Base-by-base conservation (phyloP, 2,888 invertebrate species). In the Troides aeacus region DNA sequence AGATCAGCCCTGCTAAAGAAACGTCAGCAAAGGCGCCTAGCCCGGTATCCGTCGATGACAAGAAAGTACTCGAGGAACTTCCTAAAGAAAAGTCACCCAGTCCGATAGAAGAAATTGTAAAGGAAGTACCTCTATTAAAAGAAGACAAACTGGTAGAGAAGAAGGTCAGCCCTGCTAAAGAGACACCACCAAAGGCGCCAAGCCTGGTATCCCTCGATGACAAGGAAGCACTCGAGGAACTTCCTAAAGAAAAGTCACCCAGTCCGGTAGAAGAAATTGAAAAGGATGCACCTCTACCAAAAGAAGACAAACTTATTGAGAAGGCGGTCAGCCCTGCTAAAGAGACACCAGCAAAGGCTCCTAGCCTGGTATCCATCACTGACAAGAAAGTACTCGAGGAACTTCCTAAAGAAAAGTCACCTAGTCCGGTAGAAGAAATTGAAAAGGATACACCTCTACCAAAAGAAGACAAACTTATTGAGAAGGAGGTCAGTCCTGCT, bases 351-450 rank as follows among this genome's bases (percentile, higher is more conserved):
- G 24, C 24, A 24, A 24, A 24, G 24, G 2, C 24, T 24, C 24
- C 2, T 24, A 24, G 24, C 2, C 24, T 4, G 1, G 24, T 24
- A 24, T 24, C 24, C 24, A 2, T 24, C 24, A 15, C 12, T 66
- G 21, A 72, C 72, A 7, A 69, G 67, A 73, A 69, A 15, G 68
- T 5, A 39, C 65, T 12, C 7, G 10, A 7, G 62, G 46, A 46
- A 39, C 63, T 1, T 36, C 23, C 2, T 62, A 72, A 15, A 72
- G 50, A 50, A 53, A 53, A 53, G 3, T 53, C 18, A 12, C 53
- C 17, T 0, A 18, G 53, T 15, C 53, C n/a, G 5, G n/a, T 18
- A 24, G 24, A 24, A 24, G 24, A 24, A 24, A 1, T 24, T 24
- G 24, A 24, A 24, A 24, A 24, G 24, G 2, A 24, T 3, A 2